Conservation (phyloP, 2,797 vertebrate species). For the Peromyscus eremicus region DNA sequence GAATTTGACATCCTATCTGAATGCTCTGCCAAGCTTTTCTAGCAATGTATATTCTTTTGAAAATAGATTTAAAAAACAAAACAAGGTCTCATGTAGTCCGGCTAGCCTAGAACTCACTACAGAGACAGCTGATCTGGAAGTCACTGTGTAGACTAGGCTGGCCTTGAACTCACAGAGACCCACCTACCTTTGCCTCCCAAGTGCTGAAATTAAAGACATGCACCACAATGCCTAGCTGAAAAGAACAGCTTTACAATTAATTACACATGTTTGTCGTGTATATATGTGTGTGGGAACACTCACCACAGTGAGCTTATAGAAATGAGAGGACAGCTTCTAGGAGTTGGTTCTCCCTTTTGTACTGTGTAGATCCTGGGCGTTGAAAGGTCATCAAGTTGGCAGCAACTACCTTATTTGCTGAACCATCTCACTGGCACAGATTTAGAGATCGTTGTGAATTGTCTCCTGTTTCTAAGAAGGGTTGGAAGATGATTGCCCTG, state of each 20-base stretch:
- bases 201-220: not conserved
- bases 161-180: not conserved
- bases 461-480: not conserved
- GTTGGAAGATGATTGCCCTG: too few relatives aligned
- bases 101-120: not conserved
- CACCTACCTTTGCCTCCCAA: not conserved
- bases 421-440: not conserved
- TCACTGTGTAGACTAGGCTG: not conserved
- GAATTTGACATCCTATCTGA: not conserved
- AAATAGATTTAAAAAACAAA: not conserved
- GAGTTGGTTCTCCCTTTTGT: not conserved
- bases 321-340: not conserved
- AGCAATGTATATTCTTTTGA: not conserved
- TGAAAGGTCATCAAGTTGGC: not conserved
- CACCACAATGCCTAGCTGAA: not conserved
- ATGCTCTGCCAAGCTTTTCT: not conserved
- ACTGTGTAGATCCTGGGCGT: not conserved
- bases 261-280: not conserved
- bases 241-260: not conserved
- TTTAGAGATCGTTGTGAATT: not conserved
- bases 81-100: not conserved
- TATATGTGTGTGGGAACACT: too few relatives aligned
- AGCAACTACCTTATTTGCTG: not conserved
- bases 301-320: too few relatives aligned
- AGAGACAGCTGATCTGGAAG: not conserved